A percentile compares a stretch with the other conserved stretches of the same genome.
Conservation (phyloP, 2,888 invertebrate genomes). For the Nymphalis polychloros region DNA sequence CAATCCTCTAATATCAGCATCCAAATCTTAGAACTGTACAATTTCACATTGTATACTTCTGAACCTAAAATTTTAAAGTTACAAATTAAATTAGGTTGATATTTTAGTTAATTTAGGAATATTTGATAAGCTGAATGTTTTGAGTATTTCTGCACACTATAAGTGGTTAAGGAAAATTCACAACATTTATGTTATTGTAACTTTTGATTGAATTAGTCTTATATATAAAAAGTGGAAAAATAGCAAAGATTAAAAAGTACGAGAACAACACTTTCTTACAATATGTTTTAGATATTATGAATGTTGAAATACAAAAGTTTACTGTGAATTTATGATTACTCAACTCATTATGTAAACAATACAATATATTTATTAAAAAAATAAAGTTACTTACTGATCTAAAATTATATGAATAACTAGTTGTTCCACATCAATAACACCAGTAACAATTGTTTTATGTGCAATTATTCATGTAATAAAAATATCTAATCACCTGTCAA, state of each 20-base stretch:
- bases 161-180: no score
- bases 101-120: no score
- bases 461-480: constrained; percentile 33
- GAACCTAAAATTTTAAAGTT: neutral
- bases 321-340: constrained; percentile 14
- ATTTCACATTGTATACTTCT: neutral
- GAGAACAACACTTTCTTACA: no score
- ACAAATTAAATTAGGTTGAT: neutral
- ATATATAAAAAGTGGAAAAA: no score
- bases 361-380: constrained; percentile 36
- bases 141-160: no score
- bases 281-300: neutral
- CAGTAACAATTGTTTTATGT: constrained; percentile 3
- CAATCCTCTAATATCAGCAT: neutral
- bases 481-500: constrained; percentile 48
- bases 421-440: constrained; percentile 1
- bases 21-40: neutral
- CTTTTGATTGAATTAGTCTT: no score
- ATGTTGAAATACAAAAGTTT: neutral
- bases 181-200: no score
- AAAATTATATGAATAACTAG: neutral
- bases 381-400: constrained; percentile 41
- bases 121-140: no score
- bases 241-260: no score
- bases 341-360: constrained; percentile 60